Base-by-base conservation (phyloP, 2,888 invertebrate species). In the Hydriomena furcata region DNA sequence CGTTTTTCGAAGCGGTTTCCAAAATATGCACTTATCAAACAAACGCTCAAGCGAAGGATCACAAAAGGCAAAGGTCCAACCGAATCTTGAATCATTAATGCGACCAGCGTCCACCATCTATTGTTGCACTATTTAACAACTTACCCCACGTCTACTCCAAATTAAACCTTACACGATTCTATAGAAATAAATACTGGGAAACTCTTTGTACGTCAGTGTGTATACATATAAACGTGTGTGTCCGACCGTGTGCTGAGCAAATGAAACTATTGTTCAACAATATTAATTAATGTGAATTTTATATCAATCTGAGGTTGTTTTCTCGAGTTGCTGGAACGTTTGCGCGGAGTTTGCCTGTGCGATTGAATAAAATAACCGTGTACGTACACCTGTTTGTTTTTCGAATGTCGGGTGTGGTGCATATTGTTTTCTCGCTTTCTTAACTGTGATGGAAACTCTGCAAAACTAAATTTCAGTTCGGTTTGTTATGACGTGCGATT, bases 61-160 rank as follows among this genome's bases (percentile, higher is more conserved):
- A 66, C 73, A 80, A 83, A 79, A 76, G 78, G 71, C 76, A 55
- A 76, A 79, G 82, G 86, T 83, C 83, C 81, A 75, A 65, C 76
- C 75, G 71, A 76, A 73, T 57, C 58, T 66, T 89, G 77, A 81
- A 89, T 84, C 77, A 76, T 85, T 89, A 84, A 88, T 86, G 82
- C 73, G 57, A 62, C 51, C 48, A 51, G 61, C 73, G 69, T 73
- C 71, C 82, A 81, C 79, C 79, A 74, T 79, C 82, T 82, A 87
- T 88, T 89, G 89, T 89, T 77, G 76, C 82, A 85, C 82, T 86
- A 86, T 84, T 87, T 85, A 82, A 83, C 82, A 73, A 80, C 79
- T 74, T 77, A 73, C 76, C 75, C 62, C 66, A 40, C 69, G 68
- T 65, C 58, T 52, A 51, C 31, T 64, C 69, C 63, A 75, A 84